Base-by-base conservation (phyloP, 1,140 invertebrate species). In the Leptonema lineaticorne region DNA sequence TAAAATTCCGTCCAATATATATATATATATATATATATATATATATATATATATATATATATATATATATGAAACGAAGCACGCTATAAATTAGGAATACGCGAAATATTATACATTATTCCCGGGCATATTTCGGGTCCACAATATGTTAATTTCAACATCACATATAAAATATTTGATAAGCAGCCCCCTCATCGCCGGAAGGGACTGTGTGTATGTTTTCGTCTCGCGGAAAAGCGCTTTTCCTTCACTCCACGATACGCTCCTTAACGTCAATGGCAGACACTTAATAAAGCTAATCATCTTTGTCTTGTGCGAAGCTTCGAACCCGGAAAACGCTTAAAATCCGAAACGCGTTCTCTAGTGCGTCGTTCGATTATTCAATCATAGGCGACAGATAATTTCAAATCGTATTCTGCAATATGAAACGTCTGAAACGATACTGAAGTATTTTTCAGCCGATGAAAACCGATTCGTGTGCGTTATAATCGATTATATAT, bases 221-320 rank as follows among this genome's bases (percentile, higher is more conserved):
- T 58, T 58, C 16, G 26, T 28, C 56, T 28, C 56, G 56, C 29
- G 56, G 26, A 18, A 58, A 58, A 58, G 56, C 56, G n/a, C 56
- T 58, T 58, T 58, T 26, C 29, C n/a, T n/a, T n/a, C n/a, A n/a
- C n/a, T n/a, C n/a, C n/a, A n/a, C n/a, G n/a, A n/a, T n/a, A n/a
- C n/a, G n/a, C 6, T 27, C 56, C 26, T 27, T 30, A 2, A 58
- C 56, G 24, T 58, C 56, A 30, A 58, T 27, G 26, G 4, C 56
- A 58, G 56, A 27, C 14, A 3, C 56, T 28, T 58, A 58, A 28
- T 58, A 58, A 16, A 28, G 56, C 24, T 58, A 58, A 58, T 58
- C n/a, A n/a, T n/a, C 56, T 58, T 58, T 58, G 56, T 58, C 56
- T 58, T 27, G 29, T 58, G 26, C 18, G 27, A 58, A 27, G 56